Evolutionary conservation across 2,797 vertebrate genomes (phyloP).

Genomic region (Hoplostethus atlanticus): DNA sequence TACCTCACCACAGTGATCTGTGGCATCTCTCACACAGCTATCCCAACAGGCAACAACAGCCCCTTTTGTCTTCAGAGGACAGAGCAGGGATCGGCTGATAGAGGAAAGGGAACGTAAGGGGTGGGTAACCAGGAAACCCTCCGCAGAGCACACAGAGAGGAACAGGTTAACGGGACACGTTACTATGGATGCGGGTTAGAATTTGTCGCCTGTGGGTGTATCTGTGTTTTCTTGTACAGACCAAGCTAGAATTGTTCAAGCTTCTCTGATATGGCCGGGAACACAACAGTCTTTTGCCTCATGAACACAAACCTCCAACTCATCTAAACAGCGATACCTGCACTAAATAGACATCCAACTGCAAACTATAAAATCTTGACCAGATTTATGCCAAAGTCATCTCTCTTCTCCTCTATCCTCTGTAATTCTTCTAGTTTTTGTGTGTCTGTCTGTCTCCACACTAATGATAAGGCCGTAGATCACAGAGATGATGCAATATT

Average conservation of each 20-base stretch:
- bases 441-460: neutral
- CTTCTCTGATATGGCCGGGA: too few relatives aligned
- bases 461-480: too few relatives aligned
- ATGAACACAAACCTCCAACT: too few relatives aligned
- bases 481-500: too few relatives aligned
- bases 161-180: conserved; percentile 35
- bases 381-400: neutral
- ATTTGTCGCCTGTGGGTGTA: neutral
- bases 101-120: conserved; percentile 9
- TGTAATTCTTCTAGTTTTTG: too few relatives aligned
- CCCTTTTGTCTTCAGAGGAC: conserved; percentile 60
- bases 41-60: conserved; percentile 57
- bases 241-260: too few relatives aligned
- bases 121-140: conserved; percentile 7
- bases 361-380: too few relatives aligned
- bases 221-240: neutral
- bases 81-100: conserved; percentile 33
- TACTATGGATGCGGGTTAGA: conserved; percentile 27
- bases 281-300: too few relatives aligned
- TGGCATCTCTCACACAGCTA: conserved; percentile 49
- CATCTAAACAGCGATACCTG: too few relatives aligned
- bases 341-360: too few relatives aligned
- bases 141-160: conserved; percentile 17
- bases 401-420: too few relatives aligned
- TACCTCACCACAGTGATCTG: conserved; percentile 52